These are phyloP conservation scores for Clostera curtula DNA, from an alignment of 2,888 invertebrate genomes.

Conservation along the genomic window DNA sequence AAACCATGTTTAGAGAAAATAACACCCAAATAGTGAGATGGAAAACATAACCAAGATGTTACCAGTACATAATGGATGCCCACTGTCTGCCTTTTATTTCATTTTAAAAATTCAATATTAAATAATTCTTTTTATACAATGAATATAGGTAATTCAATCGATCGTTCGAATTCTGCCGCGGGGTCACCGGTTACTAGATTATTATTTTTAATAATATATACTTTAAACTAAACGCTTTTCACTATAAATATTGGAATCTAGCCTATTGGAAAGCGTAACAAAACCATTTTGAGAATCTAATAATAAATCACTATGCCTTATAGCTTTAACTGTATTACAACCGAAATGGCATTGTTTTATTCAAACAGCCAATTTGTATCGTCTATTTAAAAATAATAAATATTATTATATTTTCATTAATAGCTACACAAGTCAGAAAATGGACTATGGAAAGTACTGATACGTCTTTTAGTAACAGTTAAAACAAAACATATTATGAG, in stretches of 20 bases:
- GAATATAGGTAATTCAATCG: conserved; percentile 39
- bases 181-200: conserved; percentile 25
- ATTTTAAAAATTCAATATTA: conserved; percentile 38
- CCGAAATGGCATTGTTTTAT: conserved; percentile 34
- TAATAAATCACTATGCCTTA: conserved; percentile 59
- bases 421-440: conserved; percentile 22
- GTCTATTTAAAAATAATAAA: conserved; percentile 17
- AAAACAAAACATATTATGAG: conserved; percentile 32
- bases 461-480: conserved; percentile 29
- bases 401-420: conserved; percentile 18
- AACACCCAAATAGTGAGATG: conserved; percentile 27
- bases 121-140: conserved; percentile 44
- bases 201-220: conserved; percentile 24
- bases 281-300: conserved; percentile 59
- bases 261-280: conserved; percentile 58
- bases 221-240: conserved; percentile 47
- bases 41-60: conserved; percentile 33
- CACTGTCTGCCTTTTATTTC: conserved; percentile 39
- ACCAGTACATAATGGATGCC: conserved; percentile 28
- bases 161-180: conserved; percentile 22
- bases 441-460: conserved; percentile 17
- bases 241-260: conserved; percentile 49
- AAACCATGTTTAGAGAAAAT: no score
- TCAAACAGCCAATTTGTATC: conserved; percentile 21
- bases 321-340: conserved; percentile 40